These are phyloP conservation scores for Isotomurus palustris DNA, from an alignment of 2,888 invertebrate genomes.

Conservation along the genomic window DNA sequence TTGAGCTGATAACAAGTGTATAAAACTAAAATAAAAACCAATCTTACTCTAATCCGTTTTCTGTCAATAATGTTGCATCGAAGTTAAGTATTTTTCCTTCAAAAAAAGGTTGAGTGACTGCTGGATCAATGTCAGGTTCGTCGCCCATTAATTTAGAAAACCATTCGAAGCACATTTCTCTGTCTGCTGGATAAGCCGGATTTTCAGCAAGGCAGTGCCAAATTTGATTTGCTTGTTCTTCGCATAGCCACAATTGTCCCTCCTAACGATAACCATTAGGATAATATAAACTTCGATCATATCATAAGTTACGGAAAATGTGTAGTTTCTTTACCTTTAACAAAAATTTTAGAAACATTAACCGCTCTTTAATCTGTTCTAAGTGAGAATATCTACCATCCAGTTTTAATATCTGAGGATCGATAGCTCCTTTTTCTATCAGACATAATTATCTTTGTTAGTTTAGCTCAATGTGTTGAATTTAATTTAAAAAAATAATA, in stretches of 20 bases:
- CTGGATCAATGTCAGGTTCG: conserved; percentile 93
- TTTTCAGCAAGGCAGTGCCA: conserved; percentile 94
- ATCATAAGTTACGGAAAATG: background rate
- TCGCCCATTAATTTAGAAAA: conserved; percentile 95
- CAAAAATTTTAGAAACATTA: conserved; percentile 86
- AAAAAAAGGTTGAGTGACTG: conserved; percentile 92
- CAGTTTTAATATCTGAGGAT: conserved; percentile 70
- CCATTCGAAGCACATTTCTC: conserved; percentile 97
- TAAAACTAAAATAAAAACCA: background rate
- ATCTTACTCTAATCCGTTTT: conserved; percentile 85
- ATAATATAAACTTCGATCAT: too few relatives aligned
- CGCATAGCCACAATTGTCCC: conserved; percentile 93
- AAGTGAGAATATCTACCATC: conserved; percentile 89
- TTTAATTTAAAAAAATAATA: too few relatives aligned
- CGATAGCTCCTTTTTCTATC: conserved; percentile 67
- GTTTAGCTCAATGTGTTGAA: too few relatives aligned
- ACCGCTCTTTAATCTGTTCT: conserved; percentile 86
- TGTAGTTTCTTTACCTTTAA: conserved; percentile 58
- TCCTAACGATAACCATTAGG: conserved; percentile 56
- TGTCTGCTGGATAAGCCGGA: conserved; percentile 84
- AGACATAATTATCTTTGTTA: conserved; percentile 41
- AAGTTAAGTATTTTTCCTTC: conserved; percentile 88
- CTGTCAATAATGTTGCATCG: conserved; percentile 84
- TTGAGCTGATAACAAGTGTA: conserved; percentile 21
- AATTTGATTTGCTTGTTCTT: conserved; percentile 93